A percentile compares a stretch with the other conserved stretches of the same genome.
Conservation (phyloP, 2,888 invertebrate species). For the Stenoptilia bipunctidactyla region DNA sequence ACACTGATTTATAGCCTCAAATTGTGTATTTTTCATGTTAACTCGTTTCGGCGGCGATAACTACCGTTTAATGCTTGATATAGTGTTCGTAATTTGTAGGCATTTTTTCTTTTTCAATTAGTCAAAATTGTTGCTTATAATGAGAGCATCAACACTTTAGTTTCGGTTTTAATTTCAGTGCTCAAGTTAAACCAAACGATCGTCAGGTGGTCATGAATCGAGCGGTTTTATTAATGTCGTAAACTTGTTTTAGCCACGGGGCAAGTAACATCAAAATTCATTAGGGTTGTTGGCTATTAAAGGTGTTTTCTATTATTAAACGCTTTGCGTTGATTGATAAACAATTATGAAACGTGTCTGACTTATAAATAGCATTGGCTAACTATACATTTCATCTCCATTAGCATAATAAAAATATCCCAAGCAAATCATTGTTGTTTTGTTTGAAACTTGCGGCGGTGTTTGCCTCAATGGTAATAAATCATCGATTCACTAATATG, state of each 20-base stretch:
- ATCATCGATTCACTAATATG: not conserved
- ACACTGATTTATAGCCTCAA: conserved; percentile 63
- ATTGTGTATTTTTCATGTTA: conserved; percentile 68
- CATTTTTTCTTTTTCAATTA: conserved; percentile 66
- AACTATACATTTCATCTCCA: too few species aligned
- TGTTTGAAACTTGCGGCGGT: too few species aligned
- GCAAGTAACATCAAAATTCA: not conserved
- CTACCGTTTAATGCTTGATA: conserved; percentile 69
- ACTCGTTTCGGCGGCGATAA: conserved; percentile 62
- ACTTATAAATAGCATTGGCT: too few species aligned
- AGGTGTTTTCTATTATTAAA: not conserved
- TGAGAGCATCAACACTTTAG: conserved; percentile 29
- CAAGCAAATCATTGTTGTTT: too few species aligned
- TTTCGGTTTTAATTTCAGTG: conserved; percentile 10
- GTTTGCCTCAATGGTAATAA: too few species aligned
- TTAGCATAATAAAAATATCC: too few species aligned
- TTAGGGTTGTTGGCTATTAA: not conserved
- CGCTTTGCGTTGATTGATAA: not conserved
- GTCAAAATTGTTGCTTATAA: conserved; percentile 54
- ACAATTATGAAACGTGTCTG: too few species aligned
- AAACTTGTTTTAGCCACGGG: not conserved
- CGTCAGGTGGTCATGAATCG: too few species aligned
- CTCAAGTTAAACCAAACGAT: not conserved
- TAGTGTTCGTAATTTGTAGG: conserved; percentile 67
- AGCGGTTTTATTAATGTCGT: too few species aligned